These are phyloP conservation scores for Amyelois transitella DNA, from an alignment of 1,140 invertebrate species.

Conservation along the genomic window DNA sequence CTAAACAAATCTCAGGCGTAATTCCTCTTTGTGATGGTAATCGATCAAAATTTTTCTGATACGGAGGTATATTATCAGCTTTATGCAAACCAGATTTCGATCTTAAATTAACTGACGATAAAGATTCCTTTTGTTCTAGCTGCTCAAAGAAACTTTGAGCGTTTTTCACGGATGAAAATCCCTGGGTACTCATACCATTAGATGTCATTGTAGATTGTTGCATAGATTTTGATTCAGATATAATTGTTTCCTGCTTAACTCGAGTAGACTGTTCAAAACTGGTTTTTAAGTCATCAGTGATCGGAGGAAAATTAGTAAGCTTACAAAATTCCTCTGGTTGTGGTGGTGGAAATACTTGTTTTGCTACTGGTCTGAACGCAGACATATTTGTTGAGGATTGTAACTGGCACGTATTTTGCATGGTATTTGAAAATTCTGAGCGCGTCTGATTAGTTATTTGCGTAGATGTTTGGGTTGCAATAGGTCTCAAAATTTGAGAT, in stretches of 20 bases:
- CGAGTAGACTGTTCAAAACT: constrained; percentile 33
- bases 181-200: constrained; percentile 23
- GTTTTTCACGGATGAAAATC: constrained; percentile 47
- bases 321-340: constrained; percentile 50
- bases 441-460: constrained; percentile 30
- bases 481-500: constrained; percentile 36
- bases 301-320: constrained; percentile 52
- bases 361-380: constrained; percentile 65
- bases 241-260: constrained; percentile 30
- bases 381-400: constrained; percentile 55
- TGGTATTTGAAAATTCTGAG: constrained; percentile 38
- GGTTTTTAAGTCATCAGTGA: constrained; percentile 52
- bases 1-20: constrained; percentile 64
- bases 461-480: constrained; percentile 36
- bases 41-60: constrained; percentile 77
- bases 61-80: constrained; percentile 76
- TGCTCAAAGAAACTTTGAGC: constrained; percentile 58
- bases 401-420: constrained; percentile 56
- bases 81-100: constrained; percentile 74
- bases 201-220: constrained; percentile 26
- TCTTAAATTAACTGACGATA: constrained; percentile 39
- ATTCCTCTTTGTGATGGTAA: constrained; percentile 72
- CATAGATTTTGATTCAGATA: constrained; percentile 32
- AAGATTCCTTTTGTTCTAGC: constrained; percentile 45
- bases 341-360: constrained; percentile 56